A percentile compares a stretch with the other conserved stretches of the same genome.
Conservation (phyloP, 2,888 invertebrate genomes). For the Galeopsomyia nigrocyanea region DNA sequence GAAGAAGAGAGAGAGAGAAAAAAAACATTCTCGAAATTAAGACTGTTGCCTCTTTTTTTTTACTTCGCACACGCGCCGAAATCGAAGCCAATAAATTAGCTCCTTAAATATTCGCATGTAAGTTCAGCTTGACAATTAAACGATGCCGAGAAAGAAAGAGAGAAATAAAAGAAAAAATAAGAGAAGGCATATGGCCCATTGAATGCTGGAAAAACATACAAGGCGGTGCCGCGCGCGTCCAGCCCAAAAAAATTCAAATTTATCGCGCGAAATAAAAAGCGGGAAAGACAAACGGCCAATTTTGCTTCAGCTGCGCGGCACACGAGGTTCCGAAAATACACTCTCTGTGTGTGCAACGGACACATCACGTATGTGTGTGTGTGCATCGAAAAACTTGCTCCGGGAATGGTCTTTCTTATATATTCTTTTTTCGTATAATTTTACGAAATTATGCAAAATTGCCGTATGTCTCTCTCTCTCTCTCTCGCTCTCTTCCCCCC, state of each 20-base stretch:
- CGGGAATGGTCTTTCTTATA: neutral
- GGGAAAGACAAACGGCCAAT: constrained; percentile 46
- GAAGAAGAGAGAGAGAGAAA: no score
- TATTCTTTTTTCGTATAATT: constrained; percentile 21
- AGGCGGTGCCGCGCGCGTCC: constrained; percentile 25
- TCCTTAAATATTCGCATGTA: constrained; percentile 28
- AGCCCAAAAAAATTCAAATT: constrained; percentile 47
- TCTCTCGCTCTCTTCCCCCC: no score
- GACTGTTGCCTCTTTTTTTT: no score
- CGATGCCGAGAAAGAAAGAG: neutral
- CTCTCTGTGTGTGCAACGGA: neutral
- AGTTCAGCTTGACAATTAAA: constrained; percentile 39
- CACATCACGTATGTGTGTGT: no score
- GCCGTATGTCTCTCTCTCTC: neutral
- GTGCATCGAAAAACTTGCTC: neutral
- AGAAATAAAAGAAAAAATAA: neutral
- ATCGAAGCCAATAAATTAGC: constrained; percentile 37
- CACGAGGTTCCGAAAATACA: constrained; percentile 4
- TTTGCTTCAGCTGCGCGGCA: constrained; percentile 25
- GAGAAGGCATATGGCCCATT: neutral
- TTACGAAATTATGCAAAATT: constrained; percentile 39
- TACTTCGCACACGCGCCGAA: neutral
- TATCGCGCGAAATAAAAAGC: constrained; percentile 47
- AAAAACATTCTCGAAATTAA: no score
- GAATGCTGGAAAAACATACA: constrained; percentile 3